phyloP scores from a whole-genome alignment of 2,888 invertebrate species.

The Thera britannica region DNA sequence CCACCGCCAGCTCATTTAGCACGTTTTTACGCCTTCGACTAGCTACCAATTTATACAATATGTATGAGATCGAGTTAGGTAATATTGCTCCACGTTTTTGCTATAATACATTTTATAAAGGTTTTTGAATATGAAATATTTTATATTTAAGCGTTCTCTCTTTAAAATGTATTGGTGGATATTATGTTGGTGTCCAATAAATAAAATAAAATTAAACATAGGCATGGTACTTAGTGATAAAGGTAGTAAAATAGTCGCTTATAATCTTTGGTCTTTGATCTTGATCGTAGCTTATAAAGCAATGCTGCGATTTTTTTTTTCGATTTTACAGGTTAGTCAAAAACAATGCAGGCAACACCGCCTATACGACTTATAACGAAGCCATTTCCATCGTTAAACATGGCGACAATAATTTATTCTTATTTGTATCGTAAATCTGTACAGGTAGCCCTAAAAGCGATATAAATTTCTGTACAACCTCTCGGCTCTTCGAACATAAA shows the following conservation, averaged over 20 bases:
- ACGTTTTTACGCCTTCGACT: slow-evolving; percentile 21
- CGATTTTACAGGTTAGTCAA: too few species aligned
- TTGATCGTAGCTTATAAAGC: too few species aligned
- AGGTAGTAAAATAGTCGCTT: too few species aligned
- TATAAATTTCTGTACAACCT: not conserved
- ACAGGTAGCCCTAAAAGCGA: not conserved
- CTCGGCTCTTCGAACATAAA: not conserved
- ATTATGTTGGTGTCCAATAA: too few species aligned
- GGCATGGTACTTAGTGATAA: too few species aligned
- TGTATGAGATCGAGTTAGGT: not conserved
- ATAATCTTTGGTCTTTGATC: too few species aligned
- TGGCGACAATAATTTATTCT: not conserved
- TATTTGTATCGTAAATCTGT: not conserved
- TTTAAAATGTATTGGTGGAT: too few species aligned
- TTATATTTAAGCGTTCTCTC: not conserved
- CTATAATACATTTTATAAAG: not conserved
- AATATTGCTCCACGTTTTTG: not conserved
- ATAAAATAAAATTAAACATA: too few species aligned
- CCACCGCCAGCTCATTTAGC: slow-evolving; percentile 15
- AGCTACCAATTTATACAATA: slow-evolving; percentile 13
- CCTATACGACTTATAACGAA: too few species aligned
- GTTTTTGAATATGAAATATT: not conserved
- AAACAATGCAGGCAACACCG: too few species aligned
- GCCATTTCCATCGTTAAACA: not conserved
- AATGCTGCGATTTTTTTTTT: too few species aligned